Conservation (phyloP, 2,113 vertebrate species). For the Hemicordylus capensis region DNA sequence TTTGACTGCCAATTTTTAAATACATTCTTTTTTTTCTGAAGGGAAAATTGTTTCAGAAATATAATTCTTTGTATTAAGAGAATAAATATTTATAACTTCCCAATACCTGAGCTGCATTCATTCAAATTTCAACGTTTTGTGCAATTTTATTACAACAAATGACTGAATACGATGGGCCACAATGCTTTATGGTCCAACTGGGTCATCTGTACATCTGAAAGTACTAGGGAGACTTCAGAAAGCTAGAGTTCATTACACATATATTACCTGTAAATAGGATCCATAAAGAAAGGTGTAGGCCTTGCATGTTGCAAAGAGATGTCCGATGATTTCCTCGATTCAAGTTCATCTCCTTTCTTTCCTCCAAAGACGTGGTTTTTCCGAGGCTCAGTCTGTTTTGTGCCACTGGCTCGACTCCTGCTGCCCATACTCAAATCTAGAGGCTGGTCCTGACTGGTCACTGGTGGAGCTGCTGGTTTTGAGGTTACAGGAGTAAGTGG, state of each 20-base stretch:
- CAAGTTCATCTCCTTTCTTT: slow-evolving; percentile 83
- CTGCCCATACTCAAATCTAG: slow-evolving; percentile 95
- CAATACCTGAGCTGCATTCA: rapidly evolving
- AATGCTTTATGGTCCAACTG: neutral
- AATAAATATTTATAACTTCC: neutral
- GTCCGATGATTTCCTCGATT: slow-evolving; percentile 84
- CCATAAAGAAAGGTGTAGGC: slow-evolving; percentile 98
- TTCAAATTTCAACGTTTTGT: neutral
- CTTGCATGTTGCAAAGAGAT: slow-evolving; percentile 93
- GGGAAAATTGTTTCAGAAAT: slow-evolving; percentile 18
- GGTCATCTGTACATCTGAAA: neutral
- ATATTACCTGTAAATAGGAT: slow-evolving; percentile 98
- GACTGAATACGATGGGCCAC: neutral
- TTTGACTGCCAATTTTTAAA: slow-evolving; percentile 4
- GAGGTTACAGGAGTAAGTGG: slow-evolving; percentile 77
- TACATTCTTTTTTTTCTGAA: neutral
- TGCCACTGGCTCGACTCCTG: slow-evolving; percentile 82
- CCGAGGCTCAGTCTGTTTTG: slow-evolving; percentile 79
- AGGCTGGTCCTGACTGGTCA: slow-evolving; percentile 90
- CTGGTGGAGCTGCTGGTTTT: slow-evolving; percentile 78
- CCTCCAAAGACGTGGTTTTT: slow-evolving; percentile 88
- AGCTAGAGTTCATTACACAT: neutral
- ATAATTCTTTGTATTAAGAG: slow-evolving; percentile 11
- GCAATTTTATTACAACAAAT: neutral
- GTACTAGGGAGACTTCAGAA: neutral